Conservation (phyloP, 2,888 invertebrate genomes). For the Dicyrtomina minuta region DNA sequence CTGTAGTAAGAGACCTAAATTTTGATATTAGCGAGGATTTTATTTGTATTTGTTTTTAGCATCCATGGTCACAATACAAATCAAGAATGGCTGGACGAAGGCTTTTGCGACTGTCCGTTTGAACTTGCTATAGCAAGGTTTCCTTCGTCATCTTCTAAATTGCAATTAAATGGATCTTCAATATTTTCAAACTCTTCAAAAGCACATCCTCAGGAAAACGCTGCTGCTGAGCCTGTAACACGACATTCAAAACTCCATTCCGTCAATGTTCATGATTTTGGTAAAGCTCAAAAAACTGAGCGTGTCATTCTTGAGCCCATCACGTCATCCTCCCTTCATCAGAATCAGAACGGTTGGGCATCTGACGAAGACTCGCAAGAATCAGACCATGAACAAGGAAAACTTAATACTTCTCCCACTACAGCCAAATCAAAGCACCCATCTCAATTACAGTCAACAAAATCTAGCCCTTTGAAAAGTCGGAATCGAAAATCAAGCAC, state of each 20-base stretch:
- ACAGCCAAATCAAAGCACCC: too few relatives aligned
- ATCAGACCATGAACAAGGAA: too few relatives aligned
- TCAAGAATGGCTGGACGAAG: slow-evolving; percentile 32
- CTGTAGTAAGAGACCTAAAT: too few relatives aligned
- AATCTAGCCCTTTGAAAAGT: neutral
- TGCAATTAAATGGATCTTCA: neutral
- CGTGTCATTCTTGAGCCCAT: too few relatives aligned
- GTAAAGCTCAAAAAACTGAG: too few relatives aligned
- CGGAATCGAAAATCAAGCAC: neutral
- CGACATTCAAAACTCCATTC: neutral
- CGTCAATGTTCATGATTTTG: too few relatives aligned
- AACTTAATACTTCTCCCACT: neutral
- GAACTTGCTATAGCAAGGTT: neutral
- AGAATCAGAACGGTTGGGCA: slow-evolving; percentile 29
- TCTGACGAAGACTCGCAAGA: slow-evolving; percentile 2
- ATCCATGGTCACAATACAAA: slow-evolving; percentile 29
- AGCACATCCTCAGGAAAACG: neutral
- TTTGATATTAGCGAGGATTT: too few relatives aligned
- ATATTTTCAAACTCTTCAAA: neutral
- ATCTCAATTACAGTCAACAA: too few relatives aligned
- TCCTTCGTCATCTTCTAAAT: neutral
- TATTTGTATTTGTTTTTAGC: too few relatives aligned
- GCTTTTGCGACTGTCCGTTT: slow-evolving; percentile 24
- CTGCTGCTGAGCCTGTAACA: neutral
- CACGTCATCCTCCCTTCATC: neutral